Conservation (phyloP, 2,113 vertebrate genomes). For the Pseudois nayaur region DNA sequence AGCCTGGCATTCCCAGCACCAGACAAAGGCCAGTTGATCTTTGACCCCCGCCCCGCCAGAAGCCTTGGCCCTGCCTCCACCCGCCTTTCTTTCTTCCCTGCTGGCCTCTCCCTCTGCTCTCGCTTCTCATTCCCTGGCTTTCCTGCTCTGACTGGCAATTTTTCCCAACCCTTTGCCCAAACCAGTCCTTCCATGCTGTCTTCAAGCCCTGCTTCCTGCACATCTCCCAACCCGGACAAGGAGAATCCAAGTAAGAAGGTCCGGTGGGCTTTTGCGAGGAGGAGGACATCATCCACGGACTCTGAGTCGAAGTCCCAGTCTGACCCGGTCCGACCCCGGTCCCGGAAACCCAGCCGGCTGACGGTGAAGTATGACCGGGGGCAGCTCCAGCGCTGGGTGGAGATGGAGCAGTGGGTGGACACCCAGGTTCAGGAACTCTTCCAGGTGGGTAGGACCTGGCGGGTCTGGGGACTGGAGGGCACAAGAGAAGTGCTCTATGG, state of each 20-base stretch:
- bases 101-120: neutral
- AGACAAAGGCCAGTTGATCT: constrained; percentile 42
- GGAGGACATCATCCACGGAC: constrained; percentile 73
- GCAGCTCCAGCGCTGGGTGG: constrained; percentile 94
- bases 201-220: constrained; percentile 45
- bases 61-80: neutral
- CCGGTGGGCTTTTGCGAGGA: constrained; percentile 57
- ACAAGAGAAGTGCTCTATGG: neutral
- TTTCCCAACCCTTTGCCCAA: neutral
- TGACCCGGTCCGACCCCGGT: constrained; percentile 44
- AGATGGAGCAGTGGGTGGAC: constrained; percentile 96
- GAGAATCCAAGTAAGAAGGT: constrained; percentile 77
- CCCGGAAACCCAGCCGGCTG: constrained; percentile 90
- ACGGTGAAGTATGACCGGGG: constrained; percentile 97
- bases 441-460: constrained; percentile 81
- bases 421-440: constrained; percentile 92
- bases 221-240: constrained; percentile 15
- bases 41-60: constrained; percentile 43
- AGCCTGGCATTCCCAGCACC: neutral
- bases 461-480: neutral
- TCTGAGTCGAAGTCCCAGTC: constrained; percentile 76
- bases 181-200: constrained; percentile 56
- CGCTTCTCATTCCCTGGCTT: constrained; percentile 1
- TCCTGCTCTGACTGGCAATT: neutral
- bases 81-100: neutral